A percentile compares a stretch with the other conserved stretches of the same genome.
phyloP scores from a whole-genome alignment of 2,797 vertebrate genomes.

The Anabacerthia variegaticeps region DNA sequence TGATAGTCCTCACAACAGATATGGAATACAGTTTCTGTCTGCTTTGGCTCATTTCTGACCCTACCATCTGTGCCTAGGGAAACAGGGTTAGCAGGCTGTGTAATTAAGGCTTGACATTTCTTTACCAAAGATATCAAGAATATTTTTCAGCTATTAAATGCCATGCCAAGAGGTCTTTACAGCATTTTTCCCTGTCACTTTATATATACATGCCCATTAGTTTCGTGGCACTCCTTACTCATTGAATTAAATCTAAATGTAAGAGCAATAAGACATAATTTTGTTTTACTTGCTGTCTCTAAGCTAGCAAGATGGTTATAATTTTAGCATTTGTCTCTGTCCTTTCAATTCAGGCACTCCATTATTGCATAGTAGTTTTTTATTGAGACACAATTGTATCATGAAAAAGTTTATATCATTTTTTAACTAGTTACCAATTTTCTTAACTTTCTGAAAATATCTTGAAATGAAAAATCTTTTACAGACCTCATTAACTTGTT shows the following conservation, averaged over 20 bases:
- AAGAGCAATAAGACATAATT: not conserved
- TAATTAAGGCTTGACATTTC: slow-evolving; percentile 61
- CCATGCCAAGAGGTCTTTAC: not conserved
- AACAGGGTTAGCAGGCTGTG: slow-evolving; percentile 57
- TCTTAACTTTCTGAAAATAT: not conserved
- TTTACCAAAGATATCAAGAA: slow-evolving; percentile 37
- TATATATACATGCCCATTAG: not conserved
- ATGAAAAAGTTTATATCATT: not conserved
- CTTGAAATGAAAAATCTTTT: not conserved
- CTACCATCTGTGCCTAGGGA: slow-evolving; percentile 43
- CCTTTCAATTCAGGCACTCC: not conserved
- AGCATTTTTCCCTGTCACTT: slow-evolving; percentile 4
- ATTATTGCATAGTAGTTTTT: not conserved
- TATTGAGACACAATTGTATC: not conserved
- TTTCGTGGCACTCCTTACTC: not conserved
- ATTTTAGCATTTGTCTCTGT: not conserved
- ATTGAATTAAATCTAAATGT: slow-evolving; percentile 9
- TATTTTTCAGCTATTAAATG: slow-evolving; percentile 48
- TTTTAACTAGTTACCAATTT: not conserved
- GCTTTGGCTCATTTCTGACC: slow-evolving; percentile 18
- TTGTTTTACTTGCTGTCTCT: not conserved
- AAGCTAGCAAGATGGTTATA: not conserved
- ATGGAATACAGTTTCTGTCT: not conserved
- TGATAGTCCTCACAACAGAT: slow-evolving; percentile 37
- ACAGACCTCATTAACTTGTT: not conserved